Evolutionary conservation across 2,888 invertebrate species (phyloP), one percentile per base, ranked within the genome.

Genomic region (Meiosimyza platycephala): DNA sequence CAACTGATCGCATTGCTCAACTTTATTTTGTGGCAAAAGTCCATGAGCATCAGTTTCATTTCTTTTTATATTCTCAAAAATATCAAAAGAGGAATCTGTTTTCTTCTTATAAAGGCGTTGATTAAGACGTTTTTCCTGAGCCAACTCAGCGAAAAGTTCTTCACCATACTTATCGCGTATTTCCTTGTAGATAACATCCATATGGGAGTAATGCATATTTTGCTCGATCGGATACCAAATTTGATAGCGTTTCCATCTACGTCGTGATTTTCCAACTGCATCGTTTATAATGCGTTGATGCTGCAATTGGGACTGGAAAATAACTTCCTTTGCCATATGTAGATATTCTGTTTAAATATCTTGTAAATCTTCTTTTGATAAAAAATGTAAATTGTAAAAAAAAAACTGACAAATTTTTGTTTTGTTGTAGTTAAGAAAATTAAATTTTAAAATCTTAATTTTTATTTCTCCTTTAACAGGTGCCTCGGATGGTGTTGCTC

Each of bases 401-500:
- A 40, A 40, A n/a, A 16, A 33, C 33, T 52, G 48, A 59, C 60
- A 74, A 54, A 48, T 28, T 68, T 13, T 18, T 15, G 54, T 50
- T 68, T 60, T 60, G 12, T 50, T 48, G 54, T 51, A 40, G 12
- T 54, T 15, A 28, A 33, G 9, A 40, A 62, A 71, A 9, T 18
- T 2, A 28, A 28, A 63, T 47, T 74, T 57, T 73, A 69, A 73
- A 62, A 73, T 72, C 50, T 73, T 50, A 71, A 6, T 13, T 22
- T 11, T 16, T 15, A 50, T 40, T 50, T 51, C 57, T 64, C 48
- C 51, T 60, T n/a, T 18, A 22, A 70, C 68, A 85, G 85, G 85
- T 57, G 87, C 87, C 13, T 81, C 91, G 50, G 96, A 96, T 82
- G 97, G 97, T 1, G 88, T 98, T 1, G 89, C 92, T 6, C 96